These are phyloP conservation scores for Druceiella hillmani DNA, from an alignment of 2,888 invertebrate genomes.

Conservation along the genomic window DNA sequence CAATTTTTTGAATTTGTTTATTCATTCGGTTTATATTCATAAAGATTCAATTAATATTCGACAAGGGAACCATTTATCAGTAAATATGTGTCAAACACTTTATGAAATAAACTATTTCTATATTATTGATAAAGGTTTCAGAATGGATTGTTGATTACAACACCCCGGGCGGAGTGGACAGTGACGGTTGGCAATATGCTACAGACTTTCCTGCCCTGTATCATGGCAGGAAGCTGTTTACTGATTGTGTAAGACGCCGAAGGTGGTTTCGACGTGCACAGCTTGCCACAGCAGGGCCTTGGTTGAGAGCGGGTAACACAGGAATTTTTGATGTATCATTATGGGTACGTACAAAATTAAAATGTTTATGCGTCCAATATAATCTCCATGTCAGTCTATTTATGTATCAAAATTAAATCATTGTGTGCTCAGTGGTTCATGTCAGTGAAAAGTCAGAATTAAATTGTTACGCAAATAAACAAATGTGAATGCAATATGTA, in stretches of 20 bases:
- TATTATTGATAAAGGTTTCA: conserved; percentile 53
- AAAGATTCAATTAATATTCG: conserved; percentile 2
- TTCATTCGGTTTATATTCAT: too few relatives aligned
- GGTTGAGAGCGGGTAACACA: conserved; percentile 83
- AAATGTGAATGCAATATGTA: too few relatives aligned
- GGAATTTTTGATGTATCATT: conserved; percentile 76
- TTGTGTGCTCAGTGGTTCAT: too few relatives aligned
- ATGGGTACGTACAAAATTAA: conserved; percentile 45
- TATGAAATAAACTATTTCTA: conserved; percentile 6
- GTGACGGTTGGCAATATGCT: conserved; percentile 94
- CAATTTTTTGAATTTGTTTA: too few relatives aligned
- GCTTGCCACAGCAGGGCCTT: conserved; percentile 79
- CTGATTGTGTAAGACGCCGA: conserved; percentile 81
- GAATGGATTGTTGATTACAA: conserved; percentile 93
- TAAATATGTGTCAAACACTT: background rate
- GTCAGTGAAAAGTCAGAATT: too few relatives aligned
- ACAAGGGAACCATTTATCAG: background rate
- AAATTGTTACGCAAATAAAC: too few relatives aligned
- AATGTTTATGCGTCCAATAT: conserved; percentile 4
- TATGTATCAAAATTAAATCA: too few relatives aligned
- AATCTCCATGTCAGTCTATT: too few relatives aligned
- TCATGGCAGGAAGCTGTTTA: conserved; percentile 79
- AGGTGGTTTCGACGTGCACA: conserved; percentile 82
- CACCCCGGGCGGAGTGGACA: conserved; percentile 83
- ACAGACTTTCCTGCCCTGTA: conserved; percentile 86